Base-by-base conservation (phyloP, 1,140 invertebrate genomes). In the Apis florea region DNA sequence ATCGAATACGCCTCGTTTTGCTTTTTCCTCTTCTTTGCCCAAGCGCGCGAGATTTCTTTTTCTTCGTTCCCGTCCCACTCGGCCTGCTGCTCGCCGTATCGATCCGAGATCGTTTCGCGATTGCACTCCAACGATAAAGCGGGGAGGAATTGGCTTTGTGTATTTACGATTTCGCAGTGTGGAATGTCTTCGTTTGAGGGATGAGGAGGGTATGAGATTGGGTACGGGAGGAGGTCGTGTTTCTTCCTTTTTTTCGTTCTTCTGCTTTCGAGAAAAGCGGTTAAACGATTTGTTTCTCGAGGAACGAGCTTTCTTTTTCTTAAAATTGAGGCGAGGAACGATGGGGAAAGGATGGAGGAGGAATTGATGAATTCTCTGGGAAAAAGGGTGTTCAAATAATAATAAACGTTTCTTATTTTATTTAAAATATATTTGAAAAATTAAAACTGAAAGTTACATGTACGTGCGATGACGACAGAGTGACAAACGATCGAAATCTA, bases 31-130 rank as follows among this genome's bases (percentile, higher is more conserved):
- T 17, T n/a, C 17, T 31, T 17, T 10, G 11, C 31, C 10, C 6
- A 40, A 12, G 31, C 51, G 24, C 15, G 2, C 24, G 17, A 40
- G 40, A 6, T 10, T 63, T 51, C 51, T 74, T 66, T 61, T 56
- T 11, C 47, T 40, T 26, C 17, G 40, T 31, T 19, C 61, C 19
- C 61, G 15, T 31, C 9, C 13, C 8, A 24, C 51, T 51, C 54
- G 70, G 21, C 13, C 13, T 47, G 17, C 40, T 40, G 31, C 53
- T n/a, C 67, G 15, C 24, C 68, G 61, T 49, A 56, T 70, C 68
- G 58, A 63, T 77, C 49, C 47, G 26, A 70, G 76, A 78, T 78
- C 66, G 40, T 51, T 59, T 59, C 54, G 58, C 75, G 66, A 68
- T 77, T 58, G 31, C 74, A 17, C n/a, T 68, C 24, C 53, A 4